phyloP scores from a whole-genome alignment of 2,113 vertebrate species.

The Tor tambroides region DNA sequence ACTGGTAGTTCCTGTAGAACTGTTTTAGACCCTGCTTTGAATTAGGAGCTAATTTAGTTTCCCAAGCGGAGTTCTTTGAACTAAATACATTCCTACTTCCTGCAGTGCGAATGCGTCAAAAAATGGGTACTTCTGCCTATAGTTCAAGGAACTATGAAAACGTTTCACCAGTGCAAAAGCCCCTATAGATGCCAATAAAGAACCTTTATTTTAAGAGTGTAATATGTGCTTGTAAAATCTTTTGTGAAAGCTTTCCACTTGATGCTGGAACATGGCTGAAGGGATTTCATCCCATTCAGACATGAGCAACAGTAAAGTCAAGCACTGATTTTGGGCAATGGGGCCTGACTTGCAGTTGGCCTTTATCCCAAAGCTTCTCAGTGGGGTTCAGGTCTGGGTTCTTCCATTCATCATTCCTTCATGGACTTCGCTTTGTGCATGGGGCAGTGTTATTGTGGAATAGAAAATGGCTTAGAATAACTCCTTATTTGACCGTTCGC shows the following conservation, averaged over 20 bases:
- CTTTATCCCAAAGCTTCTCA: not conserved
- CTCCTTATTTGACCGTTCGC: too few relatives aligned
- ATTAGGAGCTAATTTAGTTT: too few relatives aligned
- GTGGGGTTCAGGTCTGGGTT: not conserved
- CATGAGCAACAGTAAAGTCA: not conserved
- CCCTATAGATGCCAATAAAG: too few relatives aligned
- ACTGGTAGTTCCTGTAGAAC: too few relatives aligned
- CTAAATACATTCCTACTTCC: too few relatives aligned
- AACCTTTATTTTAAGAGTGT: not conserved
- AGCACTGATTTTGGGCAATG: not conserved
- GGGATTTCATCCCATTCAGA: not conserved
- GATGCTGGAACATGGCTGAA: not conserved
- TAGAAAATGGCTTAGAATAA: not conserved
- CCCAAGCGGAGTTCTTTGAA: too few relatives aligned
- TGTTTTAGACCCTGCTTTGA: too few relatives aligned
- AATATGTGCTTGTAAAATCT: not conserved
- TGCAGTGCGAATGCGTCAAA: too few relatives aligned
- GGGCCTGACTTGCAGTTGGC: not conserved
- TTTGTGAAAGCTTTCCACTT: not conserved
- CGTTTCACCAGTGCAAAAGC: too few relatives aligned
- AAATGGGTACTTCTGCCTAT: too few relatives aligned
- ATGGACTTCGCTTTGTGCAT: not conserved
- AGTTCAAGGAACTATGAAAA: too few relatives aligned
- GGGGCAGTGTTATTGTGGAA: not conserved
- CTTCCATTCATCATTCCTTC: not conserved